Evolutionary conservation across 2,888 invertebrate species (phyloP).

Genomic region (Conus canariensis): DNA sequence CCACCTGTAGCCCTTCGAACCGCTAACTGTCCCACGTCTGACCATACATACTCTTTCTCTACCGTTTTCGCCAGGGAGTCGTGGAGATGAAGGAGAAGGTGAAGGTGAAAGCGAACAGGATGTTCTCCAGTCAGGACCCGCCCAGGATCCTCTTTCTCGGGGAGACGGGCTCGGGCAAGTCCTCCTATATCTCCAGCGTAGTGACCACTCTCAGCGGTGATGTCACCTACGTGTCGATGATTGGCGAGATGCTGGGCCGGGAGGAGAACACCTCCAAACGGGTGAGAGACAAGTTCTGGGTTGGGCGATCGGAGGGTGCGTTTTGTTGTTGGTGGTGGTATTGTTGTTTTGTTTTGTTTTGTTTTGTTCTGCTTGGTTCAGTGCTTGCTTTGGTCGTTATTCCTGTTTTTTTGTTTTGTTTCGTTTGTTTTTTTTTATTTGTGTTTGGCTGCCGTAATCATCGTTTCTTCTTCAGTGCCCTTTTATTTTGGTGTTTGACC

Average conservation of each 20-base stretch:
- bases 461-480: too few relatives aligned
- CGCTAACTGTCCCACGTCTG: too few relatives aligned
- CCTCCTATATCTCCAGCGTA: conserved; percentile 26
- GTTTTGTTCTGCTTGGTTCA: neutral
- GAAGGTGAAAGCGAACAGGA: neutral
- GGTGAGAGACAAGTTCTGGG: neutral
- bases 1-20: too few relatives aligned
- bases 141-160: conserved; percentile 22
- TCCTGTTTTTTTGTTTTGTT: too few relatives aligned
- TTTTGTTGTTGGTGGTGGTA: too few relatives aligned
- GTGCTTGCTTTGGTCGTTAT: too few relatives aligned
- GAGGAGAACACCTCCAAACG: conserved; percentile 28
- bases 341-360: neutral
- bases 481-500: too few relatives aligned
- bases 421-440: too few relatives aligned
- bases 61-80: neutral
- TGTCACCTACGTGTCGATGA: neutral
- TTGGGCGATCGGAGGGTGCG: too few relatives aligned
- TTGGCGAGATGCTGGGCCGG: neutral
- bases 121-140: neutral
- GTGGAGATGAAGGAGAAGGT: neutral
- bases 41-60: too few relatives aligned
- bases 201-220: conserved; percentile 1
- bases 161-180: conserved; percentile 34
- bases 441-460: too few relatives aligned